phyloP scores from a whole-genome alignment of 2,888 invertebrate species.

The Chydorus sphaericus region DNA sequence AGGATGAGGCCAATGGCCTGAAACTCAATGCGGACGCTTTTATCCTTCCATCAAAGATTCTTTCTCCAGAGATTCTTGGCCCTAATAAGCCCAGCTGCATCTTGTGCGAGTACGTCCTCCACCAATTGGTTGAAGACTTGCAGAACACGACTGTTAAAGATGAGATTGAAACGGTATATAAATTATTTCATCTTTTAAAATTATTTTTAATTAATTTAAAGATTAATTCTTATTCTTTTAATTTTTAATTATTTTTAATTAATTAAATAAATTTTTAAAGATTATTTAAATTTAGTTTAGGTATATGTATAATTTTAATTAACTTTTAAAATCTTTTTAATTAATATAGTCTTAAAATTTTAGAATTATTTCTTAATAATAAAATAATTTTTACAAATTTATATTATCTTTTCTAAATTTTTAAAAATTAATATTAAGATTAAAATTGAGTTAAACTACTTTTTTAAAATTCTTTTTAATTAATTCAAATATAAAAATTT shows the following conservation, averaged over 20 bases:
- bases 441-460: no score
- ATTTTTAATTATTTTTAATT: not conserved
- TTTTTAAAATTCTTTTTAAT: not conserved
- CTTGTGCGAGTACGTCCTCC: constrained; percentile 68
- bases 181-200: not conserved
- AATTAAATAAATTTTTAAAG: constrained; percentile 9
- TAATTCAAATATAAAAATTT: constrained; percentile 36
- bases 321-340: no score
- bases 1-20: constrained; percentile 29
- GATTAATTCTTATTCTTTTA: not conserved
- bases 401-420: no score
- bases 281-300: no score
- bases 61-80: constrained; percentile 19
- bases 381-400: no score
- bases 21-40: constrained; percentile 40
- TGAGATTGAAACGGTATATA: constrained; percentile 17
- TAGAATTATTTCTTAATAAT: no score
- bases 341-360: no score
- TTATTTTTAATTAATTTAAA: not conserved
- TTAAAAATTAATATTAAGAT: no score
- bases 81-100: constrained; percentile 44
- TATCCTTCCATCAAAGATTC: constrained; percentile 43
- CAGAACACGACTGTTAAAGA: constrained; percentile 53
- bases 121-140: constrained; percentile 57
- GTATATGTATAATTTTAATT: no score